These are phyloP conservation scores for Agonopterix arenella DNA, from an alignment of 2,888 invertebrate genomes.

Conservation along the genomic window DNA sequence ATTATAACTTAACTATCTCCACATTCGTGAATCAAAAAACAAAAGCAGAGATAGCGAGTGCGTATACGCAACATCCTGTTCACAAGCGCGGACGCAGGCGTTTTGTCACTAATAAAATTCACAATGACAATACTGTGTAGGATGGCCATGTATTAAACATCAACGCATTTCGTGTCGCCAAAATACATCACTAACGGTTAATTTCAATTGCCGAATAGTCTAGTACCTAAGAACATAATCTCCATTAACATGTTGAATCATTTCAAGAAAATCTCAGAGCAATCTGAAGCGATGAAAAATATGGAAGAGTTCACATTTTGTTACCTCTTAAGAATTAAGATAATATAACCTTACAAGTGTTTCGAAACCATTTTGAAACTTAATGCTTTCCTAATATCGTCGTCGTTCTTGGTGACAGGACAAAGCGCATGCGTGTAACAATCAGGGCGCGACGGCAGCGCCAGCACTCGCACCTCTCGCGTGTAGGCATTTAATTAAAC, in stretches of 20 bases:
- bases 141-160: conserved; percentile 4
- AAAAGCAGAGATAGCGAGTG: conserved; percentile 27
- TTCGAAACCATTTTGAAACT: background rate
- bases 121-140: conserved; percentile 6
- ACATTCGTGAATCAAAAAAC: conserved; percentile 19
- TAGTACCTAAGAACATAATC: no score
- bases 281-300: no score
- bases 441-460: conserved; percentile 47
- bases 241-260: no score
- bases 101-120: conserved; percentile 10
- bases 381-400: conserved; percentile 2
- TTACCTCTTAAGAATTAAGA: no score
- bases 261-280: no score
- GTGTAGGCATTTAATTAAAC: conserved; percentile 20
- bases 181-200: no score
- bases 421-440: conserved; percentile 22
- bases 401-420: conserved; percentile 3
- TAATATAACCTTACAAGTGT: no score
- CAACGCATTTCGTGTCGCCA: background rate
- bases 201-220: no score
- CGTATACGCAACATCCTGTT: conserved; percentile 48
- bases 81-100: conserved; percentile 27
- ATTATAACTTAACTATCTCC: no score
- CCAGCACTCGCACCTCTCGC: conserved; percentile 15
- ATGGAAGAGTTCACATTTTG: no score